Percentiles rank a stretch among this genome's conserved stretches.
phyloP scores from a whole-genome alignment of 2,888 invertebrate genomes.

The Blastobasis lacticolella region DNA sequence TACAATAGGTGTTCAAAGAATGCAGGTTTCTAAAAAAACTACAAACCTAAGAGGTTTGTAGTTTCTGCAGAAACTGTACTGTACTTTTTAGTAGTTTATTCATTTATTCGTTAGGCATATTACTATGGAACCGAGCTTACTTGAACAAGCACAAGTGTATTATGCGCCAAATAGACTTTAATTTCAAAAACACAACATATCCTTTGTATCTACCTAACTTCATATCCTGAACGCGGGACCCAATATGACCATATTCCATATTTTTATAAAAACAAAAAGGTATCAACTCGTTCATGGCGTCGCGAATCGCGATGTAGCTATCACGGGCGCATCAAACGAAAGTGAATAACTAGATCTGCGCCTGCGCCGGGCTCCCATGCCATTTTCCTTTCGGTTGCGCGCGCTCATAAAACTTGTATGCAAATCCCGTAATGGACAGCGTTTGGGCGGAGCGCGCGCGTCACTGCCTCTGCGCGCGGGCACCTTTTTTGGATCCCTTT shows the following conservation, averaged over 20 bases:
- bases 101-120: too few species aligned
- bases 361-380: slow-evolving; percentile 19
- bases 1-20: too few species aligned
- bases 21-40: too few species aligned
- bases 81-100: too few species aligned
- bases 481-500: slow-evolving; percentile 37
- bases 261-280: not conserved
- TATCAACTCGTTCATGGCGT: slow-evolving; percentile 9
- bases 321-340: slow-evolving; percentile 22
- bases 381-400: slow-evolving; percentile 26
- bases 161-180: too few species aligned
- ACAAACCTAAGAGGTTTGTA: too few species aligned
- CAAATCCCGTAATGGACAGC: slow-evolving; percentile 42
- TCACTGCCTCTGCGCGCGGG: slow-evolving; percentile 13
- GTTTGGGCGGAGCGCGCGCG: slow-evolving; percentile 35
- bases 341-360: slow-evolving; percentile 22
- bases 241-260: not conserved
- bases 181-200: too few species aligned
- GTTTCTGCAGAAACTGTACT: too few species aligned
- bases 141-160: too few species aligned
- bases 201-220: not conserved
- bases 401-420: slow-evolving; percentile 32
- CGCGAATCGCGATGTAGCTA: slow-evolving; percentile 10
- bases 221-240: not conserved
- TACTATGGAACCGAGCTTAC: too few species aligned